These are phyloP conservation scores for Drosophila antonietae DNA, from an alignment of 2,888 invertebrate species.

Conservation along the genomic window DNA sequence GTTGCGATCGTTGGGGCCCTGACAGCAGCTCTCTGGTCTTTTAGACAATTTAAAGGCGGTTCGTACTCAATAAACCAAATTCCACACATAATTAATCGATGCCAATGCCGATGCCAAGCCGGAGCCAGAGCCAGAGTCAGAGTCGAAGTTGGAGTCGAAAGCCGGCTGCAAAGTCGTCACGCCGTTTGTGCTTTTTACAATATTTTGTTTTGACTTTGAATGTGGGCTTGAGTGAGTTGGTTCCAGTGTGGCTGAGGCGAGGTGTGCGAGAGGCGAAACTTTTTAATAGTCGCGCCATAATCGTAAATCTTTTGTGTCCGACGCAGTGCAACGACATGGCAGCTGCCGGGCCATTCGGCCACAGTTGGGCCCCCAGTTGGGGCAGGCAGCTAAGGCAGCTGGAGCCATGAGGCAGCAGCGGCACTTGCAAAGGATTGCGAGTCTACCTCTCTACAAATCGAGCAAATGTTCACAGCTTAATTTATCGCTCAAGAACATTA, in stretches of 20 bases:
- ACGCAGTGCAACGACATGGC: slow-evolving; percentile 79
- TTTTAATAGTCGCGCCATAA: slow-evolving; percentile 83
- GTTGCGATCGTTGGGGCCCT: slow-evolving; percentile 51
- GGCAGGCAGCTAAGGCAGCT: slow-evolving; percentile 1
- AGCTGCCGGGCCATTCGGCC: slow-evolving; percentile 42
- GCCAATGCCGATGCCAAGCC: slow-evolving; percentile 51
- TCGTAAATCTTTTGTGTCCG: slow-evolving; percentile 82
- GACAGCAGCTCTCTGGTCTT: slow-evolving; percentile 74
- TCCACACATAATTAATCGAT: slow-evolving; percentile 83
- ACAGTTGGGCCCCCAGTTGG: slow-evolving; percentile 17
- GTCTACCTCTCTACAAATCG: slow-evolving; percentile 62
- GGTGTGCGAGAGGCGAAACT: slow-evolving; percentile 80
- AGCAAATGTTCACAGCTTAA: slow-evolving; percentile 77
- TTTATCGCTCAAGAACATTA: slow-evolving; percentile 71
- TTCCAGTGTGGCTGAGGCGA: slow-evolving; percentile 39
- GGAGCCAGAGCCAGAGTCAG: slow-evolving; percentile 11
- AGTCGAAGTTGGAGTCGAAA: slow-evolving; percentile 19
- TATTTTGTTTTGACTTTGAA: slow-evolving; percentile 78
- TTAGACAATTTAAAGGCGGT: slow-evolving; percentile 82
- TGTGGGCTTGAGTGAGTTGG: slow-evolving; percentile 70
- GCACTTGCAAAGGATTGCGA: slow-evolving; percentile 58
- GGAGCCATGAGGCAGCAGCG: slow-evolving; percentile 43
- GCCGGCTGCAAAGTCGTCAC: slow-evolving; percentile 48
- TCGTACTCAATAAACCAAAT: slow-evolving; percentile 82
- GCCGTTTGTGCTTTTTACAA: slow-evolving; percentile 58